These are phyloP conservation scores for Papilio machaon DNA, from an alignment of 1,140 invertebrate species.

Conservation along the genomic window DNA sequence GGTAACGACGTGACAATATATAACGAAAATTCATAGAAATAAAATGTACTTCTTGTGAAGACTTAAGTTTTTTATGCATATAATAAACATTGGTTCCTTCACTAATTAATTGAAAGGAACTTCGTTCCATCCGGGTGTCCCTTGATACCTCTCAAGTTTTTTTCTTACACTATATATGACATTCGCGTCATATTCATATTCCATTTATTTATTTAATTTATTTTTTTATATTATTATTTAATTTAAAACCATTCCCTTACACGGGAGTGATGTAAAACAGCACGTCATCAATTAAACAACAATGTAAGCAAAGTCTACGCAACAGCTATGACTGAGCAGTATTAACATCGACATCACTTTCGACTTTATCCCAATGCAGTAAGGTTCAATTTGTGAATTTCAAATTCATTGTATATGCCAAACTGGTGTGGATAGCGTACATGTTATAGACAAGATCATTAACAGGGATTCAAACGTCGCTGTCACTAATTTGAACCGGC, in stretches of 20 bases:
- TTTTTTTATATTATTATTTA: not conserved
- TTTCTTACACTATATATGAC: no score
- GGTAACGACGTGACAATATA: no score
- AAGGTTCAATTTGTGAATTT: not conserved
- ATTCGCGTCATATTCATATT: not conserved
- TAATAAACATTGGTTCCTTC: no score
- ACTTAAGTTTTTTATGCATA: no score
- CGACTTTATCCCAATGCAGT: not conserved
- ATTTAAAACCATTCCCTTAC: not conserved
- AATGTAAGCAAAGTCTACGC: not conserved
- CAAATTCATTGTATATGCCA: not conserved
- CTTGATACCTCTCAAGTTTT: no score
- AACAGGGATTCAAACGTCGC: constrained; percentile 60
- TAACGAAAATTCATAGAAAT: no score
- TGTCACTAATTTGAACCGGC: constrained; percentile 71
- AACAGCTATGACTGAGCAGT: constrained; percentile 6
- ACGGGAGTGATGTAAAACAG: not conserved
- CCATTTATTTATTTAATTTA: not conserved
- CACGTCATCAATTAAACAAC: constrained; percentile 2
- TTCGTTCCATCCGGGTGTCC: no score
- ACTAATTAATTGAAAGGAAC: no score
- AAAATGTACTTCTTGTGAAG: no score
- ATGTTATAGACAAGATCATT: constrained; percentile 66
- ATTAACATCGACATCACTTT: not conserved
- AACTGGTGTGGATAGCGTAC: constrained; percentile 31